A percentile compares a stretch with the other conserved stretches of the same genome.
phyloP scores from a whole-genome alignment of 2,113 vertebrate genomes.

The Danionella cerebrum region DNA sequence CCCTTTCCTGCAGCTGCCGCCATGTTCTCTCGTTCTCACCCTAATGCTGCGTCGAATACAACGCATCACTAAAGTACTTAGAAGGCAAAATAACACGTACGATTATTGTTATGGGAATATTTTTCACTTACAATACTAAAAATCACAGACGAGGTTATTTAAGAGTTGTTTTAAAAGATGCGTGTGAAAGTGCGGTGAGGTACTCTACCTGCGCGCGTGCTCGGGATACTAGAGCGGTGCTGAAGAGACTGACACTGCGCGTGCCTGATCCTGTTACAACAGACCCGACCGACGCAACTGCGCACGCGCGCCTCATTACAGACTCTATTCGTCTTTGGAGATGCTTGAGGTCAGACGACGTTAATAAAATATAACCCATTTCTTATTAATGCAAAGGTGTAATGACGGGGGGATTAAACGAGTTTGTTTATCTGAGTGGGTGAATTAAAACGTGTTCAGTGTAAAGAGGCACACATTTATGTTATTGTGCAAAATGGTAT shows the following conservation, averaged over 20 bases:
- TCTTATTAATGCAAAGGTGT: no score
- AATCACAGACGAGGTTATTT: background rate
- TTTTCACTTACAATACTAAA: background rate
- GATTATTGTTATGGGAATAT: background rate
- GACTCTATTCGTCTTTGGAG: background rate
- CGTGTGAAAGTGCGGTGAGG: background rate
- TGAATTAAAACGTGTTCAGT: background rate
- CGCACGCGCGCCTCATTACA: background rate
- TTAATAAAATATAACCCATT: background rate
- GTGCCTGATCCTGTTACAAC: conserved; percentile 48
- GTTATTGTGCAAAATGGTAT: no score
- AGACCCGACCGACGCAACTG: conserved; percentile 33
- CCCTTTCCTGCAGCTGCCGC: conserved; percentile 44
- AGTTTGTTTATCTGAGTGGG: background rate
- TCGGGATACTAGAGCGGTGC: conserved; percentile 40
- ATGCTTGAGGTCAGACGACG: background rate
- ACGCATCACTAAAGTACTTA: conserved; percentile 42
- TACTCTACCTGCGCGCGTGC: conserved; percentile 50
- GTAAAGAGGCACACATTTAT: no score
- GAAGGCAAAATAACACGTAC: background rate
- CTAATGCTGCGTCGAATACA: conserved; percentile 35
- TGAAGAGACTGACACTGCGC: conserved; percentile 40
- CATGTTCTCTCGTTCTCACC: conserved; percentile 51
- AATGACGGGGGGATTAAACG: background rate
- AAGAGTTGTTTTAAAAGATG: background rate